These are phyloP conservation scores for Agonopterix subpropinquella DNA, from an alignment of 2,888 invertebrate species.

Conservation along the genomic window DNA sequence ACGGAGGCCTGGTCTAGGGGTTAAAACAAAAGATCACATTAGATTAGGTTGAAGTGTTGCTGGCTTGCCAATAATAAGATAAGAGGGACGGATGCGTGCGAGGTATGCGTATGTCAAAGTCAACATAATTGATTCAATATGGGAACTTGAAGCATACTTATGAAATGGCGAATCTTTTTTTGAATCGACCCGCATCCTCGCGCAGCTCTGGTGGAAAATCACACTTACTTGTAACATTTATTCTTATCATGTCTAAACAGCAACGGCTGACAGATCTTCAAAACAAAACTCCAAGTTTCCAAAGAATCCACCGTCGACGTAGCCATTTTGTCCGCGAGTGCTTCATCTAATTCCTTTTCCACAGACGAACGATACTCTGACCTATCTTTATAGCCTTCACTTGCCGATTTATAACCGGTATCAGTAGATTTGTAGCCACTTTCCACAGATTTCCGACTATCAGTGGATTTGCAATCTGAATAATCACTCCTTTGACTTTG, in stretches of 20 bases:
- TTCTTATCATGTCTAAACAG: constrained; percentile 62
- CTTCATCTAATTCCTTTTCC: constrained; percentile 39
- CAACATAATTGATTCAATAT: too few species aligned
- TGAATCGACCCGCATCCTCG: too few species aligned
- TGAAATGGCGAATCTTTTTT: too few species aligned
- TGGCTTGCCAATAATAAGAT: too few species aligned
- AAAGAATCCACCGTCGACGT: constrained; percentile 51
- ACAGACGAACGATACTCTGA: constrained; percentile 32
- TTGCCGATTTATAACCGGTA: constrained; percentile 5
- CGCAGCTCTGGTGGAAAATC: background rate
- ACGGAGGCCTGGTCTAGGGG: too few species aligned
- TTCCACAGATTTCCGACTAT: constrained; percentile 18
- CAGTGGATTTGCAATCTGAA: constrained; percentile 35
- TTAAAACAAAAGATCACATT: too few species aligned
- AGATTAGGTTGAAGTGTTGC: too few species aligned
- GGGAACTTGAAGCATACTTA: too few species aligned
- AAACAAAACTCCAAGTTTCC: constrained; percentile 63
- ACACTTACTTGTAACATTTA: constrained; percentile 60
- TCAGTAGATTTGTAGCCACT: constrained; percentile 18
- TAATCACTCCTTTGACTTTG: constrained; percentile 38
- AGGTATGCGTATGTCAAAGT: too few species aligned
- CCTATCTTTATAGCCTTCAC: constrained; percentile 6
- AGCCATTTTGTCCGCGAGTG: constrained; percentile 33
- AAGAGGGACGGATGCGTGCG: too few species aligned
- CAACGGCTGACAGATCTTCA: constrained; percentile 65